Evolutionary conservation across 2,888 invertebrate genomes (phyloP), one percentile per base, ranked within the genome.

Genomic region (Lasioglossum figueresi): DNA sequence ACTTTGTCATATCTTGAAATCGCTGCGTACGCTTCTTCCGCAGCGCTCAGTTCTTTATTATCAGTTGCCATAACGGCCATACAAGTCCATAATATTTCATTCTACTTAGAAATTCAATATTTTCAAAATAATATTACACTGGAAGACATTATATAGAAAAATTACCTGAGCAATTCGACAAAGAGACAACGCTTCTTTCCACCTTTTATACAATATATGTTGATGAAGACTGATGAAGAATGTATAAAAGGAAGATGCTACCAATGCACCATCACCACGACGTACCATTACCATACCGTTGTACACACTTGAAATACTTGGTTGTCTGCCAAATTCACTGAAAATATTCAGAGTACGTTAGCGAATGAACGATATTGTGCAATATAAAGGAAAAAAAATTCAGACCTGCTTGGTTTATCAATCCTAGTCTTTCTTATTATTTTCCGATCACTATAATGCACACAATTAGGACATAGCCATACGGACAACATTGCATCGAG

Each of bases 21-120:
- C 16, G 98, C 98, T 14, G 99, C 98, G 94, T 98, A 99, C 0
- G 99, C 98, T 93, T 99, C 98, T 95, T 99, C 99, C 27, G 99
- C 99, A 10, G 98, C 97, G 83, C 97, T 97, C 79, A 99, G 95
- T 92, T 99, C 98, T 93, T 97, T 97, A 85, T 97, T 97, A 89
- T 98, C 97, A 82, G 98, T 98, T 1, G 99, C 97, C 94, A 99
- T 96, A 0, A 98, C 98, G 0, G 99, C 99, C 90, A 99, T 96
- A 89, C 98, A 98, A 0, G 99, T 98, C 99, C 99, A 99, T 27
- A 99, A 95, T n/a, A 96, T 96, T 83, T 96, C 96, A 88, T 96
- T 96, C 94, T 96, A 90, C 8, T 43, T 48, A 68, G 45, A 74
- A 75, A 37, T 37, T 72, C 34, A 14, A 68, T 23, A 66, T 71